Evolutionary conservation across 2,113 vertebrate genomes (phyloP).

Genomic region (Tinamus guttatus): DNA sequence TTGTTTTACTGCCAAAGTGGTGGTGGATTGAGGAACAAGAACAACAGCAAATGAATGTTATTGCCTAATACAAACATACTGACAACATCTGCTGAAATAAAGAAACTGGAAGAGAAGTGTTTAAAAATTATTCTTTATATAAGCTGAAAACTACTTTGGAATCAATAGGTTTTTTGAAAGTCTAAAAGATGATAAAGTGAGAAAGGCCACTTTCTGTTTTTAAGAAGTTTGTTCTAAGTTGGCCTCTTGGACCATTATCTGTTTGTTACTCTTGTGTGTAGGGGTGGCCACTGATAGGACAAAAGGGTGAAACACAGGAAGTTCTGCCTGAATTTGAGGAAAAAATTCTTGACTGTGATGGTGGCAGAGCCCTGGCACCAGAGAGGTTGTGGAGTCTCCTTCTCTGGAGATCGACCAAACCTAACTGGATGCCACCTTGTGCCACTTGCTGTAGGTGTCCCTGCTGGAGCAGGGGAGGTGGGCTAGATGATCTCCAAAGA

Average conservation of each 20-base stretch:
- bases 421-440: too few species aligned
- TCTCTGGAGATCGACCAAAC: too few species aligned
- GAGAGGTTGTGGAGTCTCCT: too few species aligned
- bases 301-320: too few species aligned
- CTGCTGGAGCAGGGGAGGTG: too few species aligned
- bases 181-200: not conserved
- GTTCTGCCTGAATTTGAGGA: too few species aligned
- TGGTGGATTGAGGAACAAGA: not conserved
- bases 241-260: not conserved
- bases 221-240: not conserved
- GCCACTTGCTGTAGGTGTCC: too few species aligned
- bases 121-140: not conserved
- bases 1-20: not conserved
- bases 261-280: not conserved
- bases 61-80: fast-evolving
- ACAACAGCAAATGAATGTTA: not conserved
- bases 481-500: too few species aligned
- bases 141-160: not conserved
- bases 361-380: too few species aligned
- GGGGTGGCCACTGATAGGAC: too few species aligned
- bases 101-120: not conserved
- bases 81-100: not conserved
- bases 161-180: not conserved
- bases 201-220: not conserved
- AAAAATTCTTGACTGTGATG: too few species aligned